phyloP scores from a whole-genome alignment of 2,797 vertebrate species.

The Halcyon leucocephala region DNA sequence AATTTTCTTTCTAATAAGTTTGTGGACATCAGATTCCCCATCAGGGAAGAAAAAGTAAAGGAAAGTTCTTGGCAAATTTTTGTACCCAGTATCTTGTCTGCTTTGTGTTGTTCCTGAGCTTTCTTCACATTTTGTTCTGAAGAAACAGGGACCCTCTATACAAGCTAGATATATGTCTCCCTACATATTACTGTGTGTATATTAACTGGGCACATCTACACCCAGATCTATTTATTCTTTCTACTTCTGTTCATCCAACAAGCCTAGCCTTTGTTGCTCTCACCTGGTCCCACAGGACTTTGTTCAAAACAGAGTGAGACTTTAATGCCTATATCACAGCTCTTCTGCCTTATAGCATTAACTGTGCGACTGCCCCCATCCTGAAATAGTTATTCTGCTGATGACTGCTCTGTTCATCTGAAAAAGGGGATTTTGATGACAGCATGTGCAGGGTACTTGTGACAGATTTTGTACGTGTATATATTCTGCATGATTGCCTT shows the following conservation, averaged over 20 bases:
- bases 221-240: background rate
- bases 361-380: background rate
- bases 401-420: background rate
- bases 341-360: background rate
- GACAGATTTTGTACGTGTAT: background rate
- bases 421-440: background rate
- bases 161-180: background rate
- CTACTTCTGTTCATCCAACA: background rate
- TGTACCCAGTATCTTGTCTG: background rate
- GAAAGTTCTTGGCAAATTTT: background rate
- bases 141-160: background rate
- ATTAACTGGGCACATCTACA: background rate
- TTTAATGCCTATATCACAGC: background rate
- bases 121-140: background rate
- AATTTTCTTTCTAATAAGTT: background rate
- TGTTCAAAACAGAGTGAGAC: background rate
- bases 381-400: background rate
- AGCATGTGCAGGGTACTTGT: background rate
- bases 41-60: background rate
- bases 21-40: background rate
- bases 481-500: background rate
- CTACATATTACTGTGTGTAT: accelerated
- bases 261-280: background rate
- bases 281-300: background rate
- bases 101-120: background rate